phyloP scores from a whole-genome alignment of 2,113 vertebrate genomes.

The Anoplopoma fimbria region DNA sequence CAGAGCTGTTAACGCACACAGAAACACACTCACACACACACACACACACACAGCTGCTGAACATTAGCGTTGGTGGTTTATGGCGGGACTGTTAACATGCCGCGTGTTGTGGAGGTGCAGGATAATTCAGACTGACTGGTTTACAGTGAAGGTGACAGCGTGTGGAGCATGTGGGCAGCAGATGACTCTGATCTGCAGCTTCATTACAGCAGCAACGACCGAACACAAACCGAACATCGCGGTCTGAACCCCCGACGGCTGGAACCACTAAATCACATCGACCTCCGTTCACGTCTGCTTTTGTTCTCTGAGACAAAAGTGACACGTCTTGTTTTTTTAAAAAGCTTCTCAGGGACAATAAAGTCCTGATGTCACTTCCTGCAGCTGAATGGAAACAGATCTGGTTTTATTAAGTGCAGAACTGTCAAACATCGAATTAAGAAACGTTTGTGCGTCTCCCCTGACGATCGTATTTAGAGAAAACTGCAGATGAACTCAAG shows the following conservation, averaged over 20 bases:
- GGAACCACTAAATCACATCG: not conserved
- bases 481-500: not conserved
- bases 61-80: conserved; percentile 11
- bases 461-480: not conserved
- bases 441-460: not conserved
- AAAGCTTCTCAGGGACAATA: not conserved
- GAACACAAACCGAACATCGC: no score
- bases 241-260: not conserved
- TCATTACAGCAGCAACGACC: not conserved
- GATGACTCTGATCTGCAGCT: not conserved
- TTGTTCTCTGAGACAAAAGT: not conserved
- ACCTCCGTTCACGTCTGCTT: no score
- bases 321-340: not conserved
- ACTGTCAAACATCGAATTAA: not conserved
- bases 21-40: conserved; percentile 10
- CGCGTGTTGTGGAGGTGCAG: not conserved
- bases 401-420: not conserved
- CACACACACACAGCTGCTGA: conserved; percentile 23
- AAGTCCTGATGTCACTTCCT: conserved; percentile 39
- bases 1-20: not conserved
- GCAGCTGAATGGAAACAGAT: conserved; percentile 10
- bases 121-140: conserved; percentile 61
- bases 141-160: conserved; percentile 60
- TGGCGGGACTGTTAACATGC: not conserved
- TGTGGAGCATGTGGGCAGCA: conserved; percentile 43